Evolutionary conservation across 2,888 invertebrate genomes (phyloP).

Genomic region (Mamestra brassicae): DNA sequence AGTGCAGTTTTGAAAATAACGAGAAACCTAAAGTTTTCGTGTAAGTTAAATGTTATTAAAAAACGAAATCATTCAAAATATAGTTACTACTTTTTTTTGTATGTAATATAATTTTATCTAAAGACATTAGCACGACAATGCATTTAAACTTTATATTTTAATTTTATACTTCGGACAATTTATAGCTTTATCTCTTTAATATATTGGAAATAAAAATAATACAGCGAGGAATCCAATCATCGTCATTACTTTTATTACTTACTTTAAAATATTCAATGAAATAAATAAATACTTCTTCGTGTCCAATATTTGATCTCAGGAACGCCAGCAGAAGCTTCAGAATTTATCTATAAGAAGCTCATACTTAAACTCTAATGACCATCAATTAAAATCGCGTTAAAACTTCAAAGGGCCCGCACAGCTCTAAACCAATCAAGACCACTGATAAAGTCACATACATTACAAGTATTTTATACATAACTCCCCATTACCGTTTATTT

Average conservation of each 20-base stretch:
- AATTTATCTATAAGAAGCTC: conserved; percentile 57
- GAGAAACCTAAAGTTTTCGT: neutral
- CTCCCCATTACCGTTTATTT: conserved; percentile 80
- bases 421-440: conserved; percentile 74
- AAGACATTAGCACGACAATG: conserved; percentile 14
- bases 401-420: conserved; percentile 76
- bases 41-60: neutral
- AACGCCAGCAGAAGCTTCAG: conserved; percentile 49
- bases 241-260: conserved; percentile 34
- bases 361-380: conserved; percentile 68
- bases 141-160: neutral
- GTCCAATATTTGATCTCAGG: conserved; percentile 49
- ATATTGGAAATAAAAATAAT: conserved; percentile 12
- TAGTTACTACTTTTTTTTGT: neutral
- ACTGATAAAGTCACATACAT: conserved; percentile 80
- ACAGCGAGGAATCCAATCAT: conserved; percentile 17
- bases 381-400: conserved; percentile 74
- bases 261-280: conserved; percentile 30
- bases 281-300: conserved; percentile 37
- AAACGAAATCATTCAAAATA: too few species aligned
- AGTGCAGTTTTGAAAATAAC: neutral
- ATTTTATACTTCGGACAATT: neutral
- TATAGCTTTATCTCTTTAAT: conserved; percentile 22
- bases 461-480: conserved; percentile 78
- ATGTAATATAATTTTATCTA: conserved; percentile 14